A percentile compares a stretch with the other conserved stretches of the same genome.
phyloP scores from a whole-genome alignment of 2,113 vertebrate genomes.

The Dasyurus viverrinus region DNA sequence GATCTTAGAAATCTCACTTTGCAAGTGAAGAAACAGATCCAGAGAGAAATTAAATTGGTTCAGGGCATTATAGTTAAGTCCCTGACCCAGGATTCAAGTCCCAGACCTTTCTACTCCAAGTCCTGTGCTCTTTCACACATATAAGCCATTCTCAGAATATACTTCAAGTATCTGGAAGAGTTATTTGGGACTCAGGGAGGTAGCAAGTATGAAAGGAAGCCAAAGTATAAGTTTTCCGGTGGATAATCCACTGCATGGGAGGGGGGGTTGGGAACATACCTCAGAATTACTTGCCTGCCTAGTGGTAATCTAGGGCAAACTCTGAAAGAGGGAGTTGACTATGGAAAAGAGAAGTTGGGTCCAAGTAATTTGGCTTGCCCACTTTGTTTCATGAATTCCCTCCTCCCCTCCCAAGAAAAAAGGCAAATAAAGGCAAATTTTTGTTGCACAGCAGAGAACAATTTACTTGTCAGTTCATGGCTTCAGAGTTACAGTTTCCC shows the following conservation, averaged over 20 bases:
- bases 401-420: neutral
- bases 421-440: neutral
- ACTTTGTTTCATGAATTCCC: neutral
- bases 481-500: slow-evolving; percentile 40
- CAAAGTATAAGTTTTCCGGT: neutral
- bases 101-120: neutral
- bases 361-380: neutral
- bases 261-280: neutral
- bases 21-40: neutral
- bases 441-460: slow-evolving; percentile 65
- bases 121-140: neutral
- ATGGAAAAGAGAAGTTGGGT: neutral
- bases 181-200: neutral
- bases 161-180: neutral
- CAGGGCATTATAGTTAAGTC: neutral
- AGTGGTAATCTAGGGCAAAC: neutral
- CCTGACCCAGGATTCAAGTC: neutral
- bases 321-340: neutral
- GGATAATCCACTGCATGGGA: neutral
- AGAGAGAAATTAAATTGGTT: neutral
- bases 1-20: neutral
- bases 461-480: slow-evolving; percentile 74
- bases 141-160: neutral
- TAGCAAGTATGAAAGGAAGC: neutral
- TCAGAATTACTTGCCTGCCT: neutral